phyloP scores from a whole-genome alignment of 2,113 vertebrate species.

The Otocyon megalotis region DNA sequence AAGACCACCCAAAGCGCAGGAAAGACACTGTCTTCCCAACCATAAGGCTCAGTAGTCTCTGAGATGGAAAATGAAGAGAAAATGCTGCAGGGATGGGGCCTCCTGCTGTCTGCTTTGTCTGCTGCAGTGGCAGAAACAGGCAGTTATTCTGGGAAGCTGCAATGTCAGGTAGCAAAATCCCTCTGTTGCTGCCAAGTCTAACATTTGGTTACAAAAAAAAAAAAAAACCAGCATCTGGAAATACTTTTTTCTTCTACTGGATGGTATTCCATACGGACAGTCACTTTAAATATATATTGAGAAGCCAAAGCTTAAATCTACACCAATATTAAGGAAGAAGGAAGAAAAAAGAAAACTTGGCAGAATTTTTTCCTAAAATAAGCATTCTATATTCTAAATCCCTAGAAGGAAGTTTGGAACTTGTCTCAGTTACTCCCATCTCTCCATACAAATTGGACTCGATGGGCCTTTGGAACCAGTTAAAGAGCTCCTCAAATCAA shows the following conservation, averaged over 20 bases:
- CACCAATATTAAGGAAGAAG: constrained; percentile 43
- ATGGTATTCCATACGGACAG: constrained; percentile 43
- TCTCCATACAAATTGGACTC: constrained; percentile 24
- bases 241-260: constrained; percentile 61
- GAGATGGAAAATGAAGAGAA: background rate
- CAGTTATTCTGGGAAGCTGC: background rate
- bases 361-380: constrained; percentile 51
- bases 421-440: constrained; percentile 34
- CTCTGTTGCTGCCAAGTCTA: constrained; percentile 28
- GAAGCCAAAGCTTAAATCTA: constrained; percentile 68
- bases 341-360: constrained; percentile 41
- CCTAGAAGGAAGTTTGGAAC: constrained; percentile 54
- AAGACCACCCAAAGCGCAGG: background rate
- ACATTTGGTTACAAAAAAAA: constrained; percentile 57
- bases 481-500: background rate
- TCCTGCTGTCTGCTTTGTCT: background rate
- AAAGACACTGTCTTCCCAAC: background rate
- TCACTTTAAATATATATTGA: constrained; percentile 61
- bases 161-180: constrained; percentile 5
- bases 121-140: background rate
- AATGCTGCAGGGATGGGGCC: background rate
- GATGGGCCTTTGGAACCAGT: background rate
- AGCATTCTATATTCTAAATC: constrained; percentile 55
- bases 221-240: constrained; percentile 67
- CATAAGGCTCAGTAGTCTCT: background rate